A percentile compares a stretch with the other conserved stretches of the same genome.
phyloP scores from a whole-genome alignment of 2,113 vertebrate genomes.

The Phycodurus eques region DNA sequence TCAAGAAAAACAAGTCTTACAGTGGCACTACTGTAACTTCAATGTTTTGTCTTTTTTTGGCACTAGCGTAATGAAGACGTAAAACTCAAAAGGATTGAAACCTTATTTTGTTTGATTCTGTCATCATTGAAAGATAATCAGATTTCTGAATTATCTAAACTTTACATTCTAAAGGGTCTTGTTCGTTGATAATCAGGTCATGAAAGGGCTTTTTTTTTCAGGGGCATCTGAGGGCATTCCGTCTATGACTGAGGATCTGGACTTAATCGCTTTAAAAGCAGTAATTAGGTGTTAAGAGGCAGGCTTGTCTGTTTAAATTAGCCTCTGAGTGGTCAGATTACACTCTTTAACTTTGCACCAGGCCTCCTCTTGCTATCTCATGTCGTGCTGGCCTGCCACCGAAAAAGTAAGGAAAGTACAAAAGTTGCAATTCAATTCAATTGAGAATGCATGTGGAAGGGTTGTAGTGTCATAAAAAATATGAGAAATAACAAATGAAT shows the following conservation, averaged over 20 bases:
- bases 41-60: constrained; percentile 43
- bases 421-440: not conserved
- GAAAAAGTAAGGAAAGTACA: constrained; percentile 27
- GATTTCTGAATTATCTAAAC: not conserved
- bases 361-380: constrained; percentile 15
- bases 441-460: not conserved
- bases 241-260: constrained; percentile 59
- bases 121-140: not conserved
- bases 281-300: constrained; percentile 74
- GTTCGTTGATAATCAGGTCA: constrained; percentile 27
- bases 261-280: constrained; percentile 73
- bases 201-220: constrained; percentile 38
- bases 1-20: constrained; percentile 50
- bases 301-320: constrained; percentile 71
- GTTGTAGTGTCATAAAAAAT: no score
- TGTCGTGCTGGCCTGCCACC: not conserved
- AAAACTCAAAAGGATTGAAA: constrained; percentile 17
- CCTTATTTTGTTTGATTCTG: not conserved
- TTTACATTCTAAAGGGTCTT: constrained; percentile 2
- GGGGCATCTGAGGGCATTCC: constrained; percentile 50
- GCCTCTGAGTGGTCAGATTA: constrained; percentile 53
- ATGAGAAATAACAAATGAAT: no score
- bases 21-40: constrained; percentile 26
- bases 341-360: constrained; percentile 54
- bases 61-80: constrained; percentile 33